Conservation (phyloP, 1,140 invertebrate genomes). For the Phymastichus coffea region DNA sequence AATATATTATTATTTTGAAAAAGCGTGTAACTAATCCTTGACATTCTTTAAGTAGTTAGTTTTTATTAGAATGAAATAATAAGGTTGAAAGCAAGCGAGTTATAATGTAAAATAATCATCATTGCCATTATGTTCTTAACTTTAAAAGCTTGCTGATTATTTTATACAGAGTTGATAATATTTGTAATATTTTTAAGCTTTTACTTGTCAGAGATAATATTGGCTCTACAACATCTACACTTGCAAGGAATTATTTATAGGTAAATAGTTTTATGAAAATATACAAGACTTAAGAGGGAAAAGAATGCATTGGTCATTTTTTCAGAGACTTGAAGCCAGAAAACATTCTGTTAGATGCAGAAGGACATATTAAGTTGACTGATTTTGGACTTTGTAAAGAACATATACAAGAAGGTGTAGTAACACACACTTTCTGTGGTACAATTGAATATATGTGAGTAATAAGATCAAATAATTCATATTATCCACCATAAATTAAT, state of each 20-base stretch:
- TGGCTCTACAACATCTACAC: conserved; percentile 97
- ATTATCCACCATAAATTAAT: background rate
- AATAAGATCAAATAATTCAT: background rate
- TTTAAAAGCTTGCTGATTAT: no score
- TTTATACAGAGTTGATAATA: background rate
- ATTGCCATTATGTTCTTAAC: no score
- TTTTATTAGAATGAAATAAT: conserved; percentile 95
- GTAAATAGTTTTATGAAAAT: conserved; percentile 35
- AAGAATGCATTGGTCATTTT: background rate
- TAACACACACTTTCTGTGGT: conserved; percentile 99
- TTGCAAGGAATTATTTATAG: conserved; percentile 92
- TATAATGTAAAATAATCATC: no score
- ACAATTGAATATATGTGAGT: conserved; percentile 99
- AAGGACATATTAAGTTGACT: conserved; percentile 97
- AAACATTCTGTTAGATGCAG: conserved; percentile 92
- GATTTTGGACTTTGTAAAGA: conserved; percentile 99
- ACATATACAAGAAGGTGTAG: conserved; percentile 90
- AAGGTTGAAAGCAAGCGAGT: no score
- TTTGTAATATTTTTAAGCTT: conserved; percentile 70
- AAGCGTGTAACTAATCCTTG: background rate
- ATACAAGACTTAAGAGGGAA: background rate
- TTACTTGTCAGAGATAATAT: conserved; percentile 96
- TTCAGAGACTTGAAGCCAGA: conserved; percentile 96
- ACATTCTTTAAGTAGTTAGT: background rate
- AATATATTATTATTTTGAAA: no score